Conservation (phyloP, 1,140 invertebrate genomes). For the Aethina tumida region DNA sequence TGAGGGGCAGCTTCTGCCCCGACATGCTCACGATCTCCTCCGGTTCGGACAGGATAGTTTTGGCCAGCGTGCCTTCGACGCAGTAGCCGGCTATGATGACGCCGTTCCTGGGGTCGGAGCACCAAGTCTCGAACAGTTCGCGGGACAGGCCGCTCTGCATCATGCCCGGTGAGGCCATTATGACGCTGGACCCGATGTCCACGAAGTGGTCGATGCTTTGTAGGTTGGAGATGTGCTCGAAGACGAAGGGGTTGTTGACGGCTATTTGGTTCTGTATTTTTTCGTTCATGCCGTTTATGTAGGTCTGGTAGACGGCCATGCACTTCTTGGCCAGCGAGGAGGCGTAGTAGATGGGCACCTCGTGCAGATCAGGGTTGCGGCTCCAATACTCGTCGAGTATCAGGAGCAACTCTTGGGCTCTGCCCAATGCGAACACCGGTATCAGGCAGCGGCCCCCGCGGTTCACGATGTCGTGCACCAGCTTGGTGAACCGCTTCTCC, state of each 20-base stretch:
- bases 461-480: conserved; percentile 93
- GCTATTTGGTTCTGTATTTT: conserved; percentile 92
- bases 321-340: conserved; percentile 98
- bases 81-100: conserved; percentile 96
- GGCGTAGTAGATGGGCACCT: conserved; percentile 99
- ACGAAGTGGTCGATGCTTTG: too few species aligned
- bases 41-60: conserved; percentile 85
- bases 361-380: conserved; percentile 94
- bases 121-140: conserved; percentile 99
- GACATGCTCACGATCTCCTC: too few species aligned
- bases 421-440: conserved; percentile 95
- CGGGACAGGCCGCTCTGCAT: conserved; percentile 97
- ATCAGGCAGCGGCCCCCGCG: conserved; percentile 95
- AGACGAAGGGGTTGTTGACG: conserved; percentile 98
- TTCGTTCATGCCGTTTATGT: conserved; percentile 99
- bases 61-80: conserved; percentile 93
- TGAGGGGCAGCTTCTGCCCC: too few species aligned
- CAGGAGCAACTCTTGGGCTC: conserved; percentile 92
- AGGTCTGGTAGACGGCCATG: conserved; percentile 99
- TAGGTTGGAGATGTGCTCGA: conserved; percentile 96
- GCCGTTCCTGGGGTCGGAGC: conserved; percentile 89
- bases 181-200: conserved; percentile 94
- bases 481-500: conserved; percentile 86
- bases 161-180: conserved; percentile 97
- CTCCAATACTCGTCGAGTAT: conserved; percentile 98